phyloP scores from a whole-genome alignment of 2,888 invertebrate genomes.

The Metallyticus violacea region DNA sequence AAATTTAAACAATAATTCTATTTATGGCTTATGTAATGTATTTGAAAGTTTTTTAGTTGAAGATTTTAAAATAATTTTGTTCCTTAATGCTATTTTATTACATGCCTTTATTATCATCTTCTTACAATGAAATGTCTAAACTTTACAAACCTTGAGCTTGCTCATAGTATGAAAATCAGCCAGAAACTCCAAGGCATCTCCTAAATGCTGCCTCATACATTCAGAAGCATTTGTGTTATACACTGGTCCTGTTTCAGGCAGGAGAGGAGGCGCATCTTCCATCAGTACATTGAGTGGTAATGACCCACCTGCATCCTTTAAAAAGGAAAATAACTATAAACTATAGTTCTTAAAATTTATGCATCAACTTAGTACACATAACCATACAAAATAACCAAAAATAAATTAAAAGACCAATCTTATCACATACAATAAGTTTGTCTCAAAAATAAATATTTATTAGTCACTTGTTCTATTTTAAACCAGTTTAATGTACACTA shows the following conservation, averaged over 20 bases:
- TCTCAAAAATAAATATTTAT: too few relatives aligned
- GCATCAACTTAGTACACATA: neutral
- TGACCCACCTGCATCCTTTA: constrained; percentile 80
- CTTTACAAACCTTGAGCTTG: constrained; percentile 79
- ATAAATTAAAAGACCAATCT: too few relatives aligned
- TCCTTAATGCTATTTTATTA: neutral
- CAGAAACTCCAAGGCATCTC: constrained; percentile 91
- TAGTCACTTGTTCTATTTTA: too few relatives aligned
- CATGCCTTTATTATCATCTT: neutral
- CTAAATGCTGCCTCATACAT: constrained; percentile 87
- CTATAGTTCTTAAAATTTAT: neutral
- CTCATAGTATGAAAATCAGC: constrained; percentile 94
- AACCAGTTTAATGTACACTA: too few relatives aligned
- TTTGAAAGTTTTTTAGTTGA: too few relatives aligned
- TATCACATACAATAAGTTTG: too few relatives aligned
- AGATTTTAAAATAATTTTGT: too few relatives aligned
- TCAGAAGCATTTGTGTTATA: constrained; percentile 87
- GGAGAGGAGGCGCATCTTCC: constrained; percentile 52
- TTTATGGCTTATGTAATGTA: too few relatives aligned
- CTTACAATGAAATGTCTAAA: neutral
- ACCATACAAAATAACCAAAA: too few relatives aligned
- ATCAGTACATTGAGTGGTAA: constrained; percentile 73
- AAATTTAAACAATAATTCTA: too few relatives aligned
- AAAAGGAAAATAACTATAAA: neutral
- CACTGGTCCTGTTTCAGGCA: constrained; percentile 49